phyloP scores from a whole-genome alignment of 2,888 invertebrate genomes.

The Unio delphinus region DNA sequence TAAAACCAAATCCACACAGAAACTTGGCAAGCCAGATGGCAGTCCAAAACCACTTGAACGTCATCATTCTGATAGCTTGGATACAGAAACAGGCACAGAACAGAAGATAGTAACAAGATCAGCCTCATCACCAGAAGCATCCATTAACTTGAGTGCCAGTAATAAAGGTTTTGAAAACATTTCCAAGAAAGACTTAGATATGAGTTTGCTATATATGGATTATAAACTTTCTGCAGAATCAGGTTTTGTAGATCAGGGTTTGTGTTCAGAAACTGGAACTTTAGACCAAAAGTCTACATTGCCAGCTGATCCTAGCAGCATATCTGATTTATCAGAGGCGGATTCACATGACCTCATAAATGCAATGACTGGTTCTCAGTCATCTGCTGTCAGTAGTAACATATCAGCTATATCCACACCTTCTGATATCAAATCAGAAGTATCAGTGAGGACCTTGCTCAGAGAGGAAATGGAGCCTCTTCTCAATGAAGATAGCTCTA shows the following conservation, averaged over 20 bases:
- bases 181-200: conserved; percentile 5
- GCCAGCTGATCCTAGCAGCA: conserved; percentile 35
- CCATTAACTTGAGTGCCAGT: neutral
- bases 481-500: conserved; percentile 34
- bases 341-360: conserved; percentile 34
- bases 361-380: conserved; percentile 40
- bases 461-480: conserved; percentile 41
- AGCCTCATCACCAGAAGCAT: conserved; percentile 30
- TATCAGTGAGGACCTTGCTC: conserved; percentile 44
- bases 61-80: conserved; percentile 37
- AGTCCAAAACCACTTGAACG: conserved; percentile 35
- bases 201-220: conserved; percentile 24
- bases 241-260: conserved; percentile 46
- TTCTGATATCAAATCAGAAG: conserved; percentile 43
- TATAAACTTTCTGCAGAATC: conserved; percentile 43
- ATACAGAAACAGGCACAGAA: conserved; percentile 17
- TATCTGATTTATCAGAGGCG: conserved; percentile 33
- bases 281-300: conserved; percentile 33
- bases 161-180: conserved; percentile 16
- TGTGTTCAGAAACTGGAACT: conserved; percentile 38
- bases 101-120: conserved; percentile 21
- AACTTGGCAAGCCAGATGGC: conserved; percentile 29
- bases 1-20: conserved; percentile 82
- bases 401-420: conserved; percentile 43
- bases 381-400: conserved; percentile 34